phyloP scores from a whole-genome alignment of 2,888 invertebrate species.

The Crioceris asparagi region DNA sequence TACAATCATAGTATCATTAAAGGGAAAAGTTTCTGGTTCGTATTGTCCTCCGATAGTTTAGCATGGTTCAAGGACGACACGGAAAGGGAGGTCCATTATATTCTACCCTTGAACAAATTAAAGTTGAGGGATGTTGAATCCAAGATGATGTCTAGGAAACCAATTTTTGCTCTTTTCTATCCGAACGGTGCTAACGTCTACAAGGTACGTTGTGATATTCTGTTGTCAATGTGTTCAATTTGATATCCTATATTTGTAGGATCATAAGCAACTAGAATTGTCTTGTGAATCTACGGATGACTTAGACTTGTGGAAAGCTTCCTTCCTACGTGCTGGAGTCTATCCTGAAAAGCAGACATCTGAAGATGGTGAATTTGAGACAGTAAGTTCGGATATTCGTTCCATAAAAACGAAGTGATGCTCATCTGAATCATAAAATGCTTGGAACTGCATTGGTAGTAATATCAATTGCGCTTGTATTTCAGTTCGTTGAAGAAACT shows the following conservation, averaged over 20 bases:
- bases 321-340: slow-evolving; percentile 96
- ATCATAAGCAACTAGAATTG: slow-evolving; percentile 96
- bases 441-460: too few species aligned
- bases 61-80: slow-evolving; percentile 88
- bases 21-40: slow-evolving; percentile 92
- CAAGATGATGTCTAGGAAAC: slow-evolving; percentile 85
- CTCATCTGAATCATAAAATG: too few species aligned
- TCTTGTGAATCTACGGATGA: slow-evolving; percentile 96
- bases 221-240: not conserved
- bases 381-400: slow-evolving; percentile 14
- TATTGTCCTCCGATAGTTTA: slow-evolving; percentile 93
- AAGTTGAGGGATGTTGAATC: slow-evolving; percentile 94
- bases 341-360: slow-evolving; percentile 89
- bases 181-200: slow-evolving; percentile 92
- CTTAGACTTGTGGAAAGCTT: slow-evolving; percentile 99
- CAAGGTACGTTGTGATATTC: slow-evolving; percentile 49
- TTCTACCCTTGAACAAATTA: slow-evolving; percentile 93
- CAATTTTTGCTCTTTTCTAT: slow-evolving; percentile 96
- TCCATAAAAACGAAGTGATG: too few species aligned
- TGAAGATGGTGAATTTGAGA: slow-evolving; percentile 32
- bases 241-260: slow-evolving; percentile 45
- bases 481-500: slow-evolving; percentile 10
- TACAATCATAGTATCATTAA: slow-evolving; percentile 99
- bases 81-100: slow-evolving; percentile 99
- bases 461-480: too few species aligned